phyloP scores from a whole-genome alignment of 2,888 invertebrate genomes.

The Chaetogeoica ovagalla region DNA sequence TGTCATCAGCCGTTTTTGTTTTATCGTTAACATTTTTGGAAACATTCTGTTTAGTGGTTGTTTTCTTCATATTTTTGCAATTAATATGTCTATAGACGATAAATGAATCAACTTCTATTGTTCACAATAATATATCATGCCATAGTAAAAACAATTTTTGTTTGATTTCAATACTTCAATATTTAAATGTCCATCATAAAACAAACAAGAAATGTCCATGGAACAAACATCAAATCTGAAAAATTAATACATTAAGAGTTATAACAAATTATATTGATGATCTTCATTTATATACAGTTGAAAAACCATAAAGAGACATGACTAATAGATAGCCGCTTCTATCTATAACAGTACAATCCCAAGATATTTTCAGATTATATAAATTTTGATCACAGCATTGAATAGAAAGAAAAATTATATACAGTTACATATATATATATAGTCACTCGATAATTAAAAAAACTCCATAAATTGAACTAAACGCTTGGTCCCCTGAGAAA shows the following conservation, averaged over 20 bases:
- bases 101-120: background rate
- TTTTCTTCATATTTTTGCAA: background rate
- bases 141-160: background rate
- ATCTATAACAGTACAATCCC: too few relatives aligned
- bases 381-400: too few relatives aligned
- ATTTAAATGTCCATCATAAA: background rate
- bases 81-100: constrained; percentile 2
- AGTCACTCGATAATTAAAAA: too few relatives aligned
- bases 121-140: background rate
- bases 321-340: too few relatives aligned
- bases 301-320: too few relatives aligned
- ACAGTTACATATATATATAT: too few relatives aligned
- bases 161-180: background rate
- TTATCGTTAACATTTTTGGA: background rate
- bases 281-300: background rate
- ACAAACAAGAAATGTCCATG: background rate
- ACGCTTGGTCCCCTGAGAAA: too few relatives aligned
- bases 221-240: background rate
- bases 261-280: too few relatives aligned
- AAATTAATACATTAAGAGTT: background rate
- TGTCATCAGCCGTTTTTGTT: background rate
- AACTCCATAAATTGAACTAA: too few relatives aligned
- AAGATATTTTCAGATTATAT: too few relatives aligned
- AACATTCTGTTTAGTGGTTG: background rate
- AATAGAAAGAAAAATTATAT: too few relatives aligned